Evolutionary conservation across 2,113 vertebrate species (phyloP), one percentile per base, ranked within the genome.

Genomic region (Pygoscelis adeliae): DNA sequence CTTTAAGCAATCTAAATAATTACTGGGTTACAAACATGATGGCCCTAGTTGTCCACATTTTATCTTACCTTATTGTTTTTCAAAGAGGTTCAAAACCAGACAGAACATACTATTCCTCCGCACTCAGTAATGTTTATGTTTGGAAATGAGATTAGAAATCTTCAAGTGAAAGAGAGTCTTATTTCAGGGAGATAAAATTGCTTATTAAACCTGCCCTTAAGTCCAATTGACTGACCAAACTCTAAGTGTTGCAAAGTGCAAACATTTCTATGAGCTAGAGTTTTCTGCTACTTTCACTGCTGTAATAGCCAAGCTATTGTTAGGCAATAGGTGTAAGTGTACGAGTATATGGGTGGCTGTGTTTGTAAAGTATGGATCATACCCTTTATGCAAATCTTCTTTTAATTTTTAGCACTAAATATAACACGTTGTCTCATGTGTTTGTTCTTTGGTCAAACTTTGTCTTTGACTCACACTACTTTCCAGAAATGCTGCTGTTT

Each of bases 231-330:
- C 82, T 63, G 65, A 82, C 63, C 62, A 94, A 96, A 88, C 89
- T 65, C 70, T 42, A 55, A 74, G 87, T 83, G 42, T 83, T 90
- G 93, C 81, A 32, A 94, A 97, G 84, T 59, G 42, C 59, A 95
- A 95, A 86, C 58, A 58, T 40, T 95, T 96, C 87, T 94, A 44
- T 88, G 38, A 97, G 66, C 78, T 85, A 23, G 67, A 87, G 26
- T 87, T 91, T 95, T 93, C 80, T 93, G 36, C 91, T 91, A 93
- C 95, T 97, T 97, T 97, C 94, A 97, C 95, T 96, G 82, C 93
- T 87, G 81, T 83, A 94, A 93, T 29, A 80, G n/a, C 25, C 52
- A 81, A 78, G n/a, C 36, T 56, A n/a, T 69, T 56, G 44, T 94
- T 95, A 83, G 76, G 93, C 95, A 97, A 85, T 67, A 95, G 62